Evolutionary conservation across 2,113 vertebrate genomes (phyloP), one percentile per base, ranked within the genome.

Genomic region (Acanthochromis polyacanthus): DNA sequence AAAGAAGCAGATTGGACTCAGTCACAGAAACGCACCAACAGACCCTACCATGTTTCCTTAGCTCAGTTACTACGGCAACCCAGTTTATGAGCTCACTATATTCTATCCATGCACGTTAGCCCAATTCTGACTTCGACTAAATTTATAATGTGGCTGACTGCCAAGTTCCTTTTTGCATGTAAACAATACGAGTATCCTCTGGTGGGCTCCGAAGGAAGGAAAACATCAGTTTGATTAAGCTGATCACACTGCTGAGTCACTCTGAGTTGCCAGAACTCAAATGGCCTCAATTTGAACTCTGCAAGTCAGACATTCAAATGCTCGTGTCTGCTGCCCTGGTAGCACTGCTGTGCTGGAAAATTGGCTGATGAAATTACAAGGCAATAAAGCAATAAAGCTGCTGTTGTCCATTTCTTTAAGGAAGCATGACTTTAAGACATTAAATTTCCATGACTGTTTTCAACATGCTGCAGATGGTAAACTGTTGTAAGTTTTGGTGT

Each of bases 211-310:
- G 28, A 19, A 56, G 61, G 16, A 70, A 38, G 2, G n/a, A 40
- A 82, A 70, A 22, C 20, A 60, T 64, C 40, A n/a, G 17, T 71
- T 53, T 55, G 16, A 36, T 36, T 6, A 22, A 30, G 1, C 67
- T 23, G 8, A 38, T 56, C 10, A 52, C 3, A 55, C 22, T 45
- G 89, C 83, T 66, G 88, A 91, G 89, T 92, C 89, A 92, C 80
- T 23, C 67, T 83, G 81, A 88, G 62, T 68, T 0, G 48, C 30
- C 11, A 56, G 14, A 82, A 68, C 36, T 19, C 23, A 74, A 25
- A 43, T 19, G 9, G 48, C n/a, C 11, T 28, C 1, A 10, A 57
- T 58, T 72, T 17, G 36, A 25, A 20, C 5, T 1, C 52, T 46
- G 14, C 14, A 63, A 46, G 1, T 9, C 25, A 36, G n/a, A 48